A percentile compares a stretch with the other conserved stretches of the same genome.
phyloP scores from a whole-genome alignment of 2,888 invertebrate genomes.

The Bellardia bayeri region DNA sequence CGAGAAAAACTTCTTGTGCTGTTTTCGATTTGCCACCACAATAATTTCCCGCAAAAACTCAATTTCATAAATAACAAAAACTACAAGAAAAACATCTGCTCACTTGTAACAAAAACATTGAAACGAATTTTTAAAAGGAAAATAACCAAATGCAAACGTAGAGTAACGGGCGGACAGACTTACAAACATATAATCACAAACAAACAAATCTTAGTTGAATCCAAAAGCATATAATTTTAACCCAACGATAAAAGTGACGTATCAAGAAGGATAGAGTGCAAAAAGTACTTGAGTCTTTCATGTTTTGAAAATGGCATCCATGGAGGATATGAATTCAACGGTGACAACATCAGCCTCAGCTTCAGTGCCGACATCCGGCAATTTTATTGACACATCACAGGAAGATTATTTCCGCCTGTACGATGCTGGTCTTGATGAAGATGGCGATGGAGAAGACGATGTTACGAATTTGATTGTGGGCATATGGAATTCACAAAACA shows the following conservation, averaged over 20 bases:
- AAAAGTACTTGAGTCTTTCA: background rate
- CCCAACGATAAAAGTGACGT: slow-evolving; percentile 2
- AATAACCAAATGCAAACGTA: background rate
- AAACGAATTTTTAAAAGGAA: background rate
- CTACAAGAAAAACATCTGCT: slow-evolving; percentile 26
- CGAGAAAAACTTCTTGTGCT: slow-evolving; percentile 44
- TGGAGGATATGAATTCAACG: slow-evolving; percentile 74
- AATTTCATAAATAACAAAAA: slow-evolving; percentile 58
- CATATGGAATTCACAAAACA: slow-evolving; percentile 72
- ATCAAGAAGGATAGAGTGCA: background rate
- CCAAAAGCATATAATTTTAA: background rate
- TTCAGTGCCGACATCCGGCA: slow-evolving; percentile 64
- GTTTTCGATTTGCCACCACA: slow-evolving; percentile 60
- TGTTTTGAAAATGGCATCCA: slow-evolving; percentile 68
- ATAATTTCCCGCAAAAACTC: slow-evolving; percentile 58
- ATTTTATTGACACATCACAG: slow-evolving; percentile 70
- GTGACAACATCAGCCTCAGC: slow-evolving; percentile 53
- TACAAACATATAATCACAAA: background rate
- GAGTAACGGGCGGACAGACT: background rate
- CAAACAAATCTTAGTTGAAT: slow-evolving; percentile 20
- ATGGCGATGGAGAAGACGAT: slow-evolving; percentile 52
- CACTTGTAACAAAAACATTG: background rate
- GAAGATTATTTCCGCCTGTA: slow-evolving; percentile 74
- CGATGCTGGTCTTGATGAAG: slow-evolving; percentile 62
- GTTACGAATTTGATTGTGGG: slow-evolving; percentile 72